phyloP scores from a whole-genome alignment of 2,888 invertebrate genomes.

The Polietes domitor region DNA sequence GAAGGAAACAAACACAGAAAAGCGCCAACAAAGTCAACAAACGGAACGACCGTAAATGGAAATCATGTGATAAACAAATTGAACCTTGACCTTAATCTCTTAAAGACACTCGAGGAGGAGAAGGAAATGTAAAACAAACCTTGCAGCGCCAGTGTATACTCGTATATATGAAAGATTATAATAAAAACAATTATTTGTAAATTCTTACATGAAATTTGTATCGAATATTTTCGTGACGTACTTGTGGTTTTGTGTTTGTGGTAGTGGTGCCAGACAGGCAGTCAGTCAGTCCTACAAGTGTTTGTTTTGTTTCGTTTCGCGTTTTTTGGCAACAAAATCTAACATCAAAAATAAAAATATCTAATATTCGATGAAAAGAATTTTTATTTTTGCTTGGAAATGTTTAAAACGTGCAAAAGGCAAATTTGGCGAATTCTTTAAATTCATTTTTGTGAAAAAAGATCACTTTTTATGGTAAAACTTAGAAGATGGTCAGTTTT shows the following conservation, averaged over 20 bases:
- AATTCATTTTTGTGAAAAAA: background rate
- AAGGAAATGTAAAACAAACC: background rate
- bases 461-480: background rate
- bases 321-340: background rate
- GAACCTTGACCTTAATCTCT: slow-evolving; percentile 76
- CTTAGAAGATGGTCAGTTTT: background rate
- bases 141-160: too few species aligned
- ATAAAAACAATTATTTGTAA: background rate
- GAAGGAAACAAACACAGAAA: background rate
- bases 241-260: background rate
- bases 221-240: slow-evolving; percentile 1
- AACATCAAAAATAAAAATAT: background rate
- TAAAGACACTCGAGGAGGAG: slow-evolving; percentile 60
- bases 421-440: background rate
- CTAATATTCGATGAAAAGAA: background rate
- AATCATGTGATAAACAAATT: slow-evolving; percentile 70
- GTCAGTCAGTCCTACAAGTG: slow-evolving; percentile 31
- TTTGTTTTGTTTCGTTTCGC: background rate
- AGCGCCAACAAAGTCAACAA: background rate
- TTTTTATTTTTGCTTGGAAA: background rate
- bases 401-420: slow-evolving; percentile 14
- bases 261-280: too few species aligned
- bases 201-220: background rate
- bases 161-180: background rate
- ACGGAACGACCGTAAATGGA: slow-evolving; percentile 26